Percentiles rank a stretch among this genome's conserved stretches.
Evolutionary conservation across 2,797 vertebrate species (phyloP).

Genomic region (Phoeniculus purpureus): DNA sequence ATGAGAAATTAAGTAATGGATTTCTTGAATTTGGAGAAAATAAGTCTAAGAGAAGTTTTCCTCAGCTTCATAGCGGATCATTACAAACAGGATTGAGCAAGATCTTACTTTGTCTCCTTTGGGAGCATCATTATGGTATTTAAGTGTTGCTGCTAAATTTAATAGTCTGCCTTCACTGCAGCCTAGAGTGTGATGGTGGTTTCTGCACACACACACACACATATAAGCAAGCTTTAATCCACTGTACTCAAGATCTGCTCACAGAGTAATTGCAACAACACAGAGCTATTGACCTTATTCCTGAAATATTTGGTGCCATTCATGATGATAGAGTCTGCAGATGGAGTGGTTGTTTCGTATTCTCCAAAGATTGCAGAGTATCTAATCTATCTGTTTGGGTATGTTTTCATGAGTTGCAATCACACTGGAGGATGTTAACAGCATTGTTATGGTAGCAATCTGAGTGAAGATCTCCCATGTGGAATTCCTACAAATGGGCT

Average conservation of each 20-base stretch:
- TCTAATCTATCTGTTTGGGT: neutral
- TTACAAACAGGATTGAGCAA: neutral
- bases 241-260: neutral
- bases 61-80: neutral
- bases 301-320: neutral
- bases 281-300: neutral
- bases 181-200: neutral
- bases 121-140: neutral
- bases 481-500: neutral
- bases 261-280: neutral
- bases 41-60: neutral
- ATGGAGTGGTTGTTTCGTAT: neutral
- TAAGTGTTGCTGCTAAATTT: neutral
- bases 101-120: neutral
- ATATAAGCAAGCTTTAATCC: neutral
- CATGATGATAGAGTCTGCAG: neutral
- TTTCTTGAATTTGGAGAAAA: neutral
- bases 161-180: neutral
- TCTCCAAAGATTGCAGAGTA: neutral
- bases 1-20: neutral
- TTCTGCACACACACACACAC: neutral
- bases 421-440: neutral
- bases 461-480: neutral
- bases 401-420: neutral
- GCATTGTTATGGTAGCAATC: neutral